Evolutionary conservation across 2,113 vertebrate genomes (phyloP).

Genomic region (Zosterops pallidus): DNA sequence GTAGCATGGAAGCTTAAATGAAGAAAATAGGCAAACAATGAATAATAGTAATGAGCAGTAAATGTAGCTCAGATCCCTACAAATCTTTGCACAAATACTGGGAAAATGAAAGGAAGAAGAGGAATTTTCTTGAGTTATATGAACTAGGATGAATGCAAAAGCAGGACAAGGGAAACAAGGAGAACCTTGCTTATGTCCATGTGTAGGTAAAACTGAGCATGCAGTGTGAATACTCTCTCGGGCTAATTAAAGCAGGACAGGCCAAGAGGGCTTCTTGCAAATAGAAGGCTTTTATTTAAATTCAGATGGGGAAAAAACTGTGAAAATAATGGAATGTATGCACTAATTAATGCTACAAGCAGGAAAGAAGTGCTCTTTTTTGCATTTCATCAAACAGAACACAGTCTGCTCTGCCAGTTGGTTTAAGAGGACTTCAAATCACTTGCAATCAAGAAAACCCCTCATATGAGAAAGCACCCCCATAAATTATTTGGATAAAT

Average conservation of each 20-base stretch:
- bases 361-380: background rate
- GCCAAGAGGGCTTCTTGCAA: background rate
- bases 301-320: background rate
- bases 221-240: background rate
- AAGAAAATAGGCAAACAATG: background rate
- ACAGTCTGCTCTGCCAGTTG: background rate
- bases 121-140: background rate
- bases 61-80: background rate
- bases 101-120: background rate
- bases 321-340: background rate
- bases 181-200: background rate
- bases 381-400: background rate
- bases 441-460: background rate
- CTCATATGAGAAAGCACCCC: background rate
- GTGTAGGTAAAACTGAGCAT: background rate
- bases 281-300: background rate
- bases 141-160: background rate
- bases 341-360: background rate
- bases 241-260: background rate
- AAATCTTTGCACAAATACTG: background rate
- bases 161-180: background rate
- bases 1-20: background rate
- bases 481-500: background rate
- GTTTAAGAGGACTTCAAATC: background rate
- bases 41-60: background rate